A percentile compares a stretch with the other conserved stretches of the same genome.
These are phyloP conservation scores for Mus pahari DNA, from an alignment of 2,113 vertebrate genomes.

Conservation along the genomic window DNA sequence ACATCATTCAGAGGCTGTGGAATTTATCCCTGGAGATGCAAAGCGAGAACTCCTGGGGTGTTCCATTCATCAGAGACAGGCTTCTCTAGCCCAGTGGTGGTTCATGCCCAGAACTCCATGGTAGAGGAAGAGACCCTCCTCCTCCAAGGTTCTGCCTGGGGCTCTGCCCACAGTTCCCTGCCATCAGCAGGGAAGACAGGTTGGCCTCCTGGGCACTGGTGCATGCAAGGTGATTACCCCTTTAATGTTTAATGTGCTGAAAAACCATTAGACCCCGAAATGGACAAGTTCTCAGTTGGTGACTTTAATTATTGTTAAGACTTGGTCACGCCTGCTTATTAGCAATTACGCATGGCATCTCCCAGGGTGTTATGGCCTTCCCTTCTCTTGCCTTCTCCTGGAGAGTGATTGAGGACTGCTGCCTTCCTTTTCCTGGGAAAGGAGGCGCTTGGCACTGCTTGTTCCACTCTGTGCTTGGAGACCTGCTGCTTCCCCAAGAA, in stretches of 20 bases:
- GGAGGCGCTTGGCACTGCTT: not conserved
- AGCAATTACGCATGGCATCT: conserved; percentile 64
- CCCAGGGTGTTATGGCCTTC: conserved; percentile 2
- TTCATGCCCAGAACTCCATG: not conserved
- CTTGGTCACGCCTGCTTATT: conserved; percentile 78
- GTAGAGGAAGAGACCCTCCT: not conserved
- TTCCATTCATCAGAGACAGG: not conserved
- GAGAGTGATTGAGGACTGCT: conserved; percentile 61
- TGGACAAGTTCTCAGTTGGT: conserved; percentile 66
- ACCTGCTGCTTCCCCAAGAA: not conserved
- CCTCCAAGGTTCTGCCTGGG: not conserved
- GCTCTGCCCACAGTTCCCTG: not conserved
- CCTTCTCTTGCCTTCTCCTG: conserved; percentile 16
- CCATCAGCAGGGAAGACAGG: conserved; percentile 18
- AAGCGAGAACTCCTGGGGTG: not conserved
- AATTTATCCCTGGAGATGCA: not conserved
- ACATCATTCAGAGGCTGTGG: not conserved
- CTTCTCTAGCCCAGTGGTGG: not conserved
- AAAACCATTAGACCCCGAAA: conserved; percentile 53
- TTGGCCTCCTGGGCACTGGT: not conserved
- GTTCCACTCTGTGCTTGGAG: not conserved
- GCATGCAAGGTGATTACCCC: conserved; percentile 32
- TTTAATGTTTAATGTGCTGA: conserved; percentile 74
- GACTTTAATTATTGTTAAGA: conserved; percentile 84
- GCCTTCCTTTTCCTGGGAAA: conserved; percentile 55